Evolutionary conservation across 2,113 vertebrate species (phyloP), one percentile per base, ranked within the genome.

Genomic region (Steatornis caripensis): DNA sequence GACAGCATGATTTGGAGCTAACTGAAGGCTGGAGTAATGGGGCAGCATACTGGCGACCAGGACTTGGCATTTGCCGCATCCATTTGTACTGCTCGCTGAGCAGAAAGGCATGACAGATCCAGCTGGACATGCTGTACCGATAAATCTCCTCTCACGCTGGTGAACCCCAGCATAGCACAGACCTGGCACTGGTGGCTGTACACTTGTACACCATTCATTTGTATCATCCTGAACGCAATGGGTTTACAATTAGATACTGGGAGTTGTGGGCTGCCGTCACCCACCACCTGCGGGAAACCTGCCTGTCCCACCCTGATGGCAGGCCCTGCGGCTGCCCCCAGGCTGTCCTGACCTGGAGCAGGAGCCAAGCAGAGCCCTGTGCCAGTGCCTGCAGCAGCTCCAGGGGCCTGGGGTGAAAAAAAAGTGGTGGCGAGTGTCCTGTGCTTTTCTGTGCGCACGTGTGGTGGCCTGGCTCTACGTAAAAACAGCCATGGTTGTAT

Each of bases 381-480:
- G 82, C 69, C 64, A 48, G 51, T 0, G 3, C 45, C 65, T 34
- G 66, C 30, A 37, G 65, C 62, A 58, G 68, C 43, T 26, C 54
- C 15, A 3, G 5, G 46, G 17, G 19, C 70, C 17, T n/a, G 19
- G 8, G 21, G 29, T 32, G 16, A 71, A 4, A 37, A 15, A 10
- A n/a, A 49, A 21, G 48, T 13, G 24, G 18, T 18, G 62, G 9
- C 4, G 8, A 87, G 32, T 16, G 30, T 26, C 62, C 72, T 45
- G 26, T 17, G 41, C 53, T 34, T 32, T 19, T 39, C 27, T 51
- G n/a, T 0, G 0, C 41, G 43, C 24, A 2, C 0, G 1, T 41
- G 60, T 80, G 18, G 2, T 29, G 36, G 29, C 66, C 34, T 0
- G 0, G 10, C 36, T 49, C 22, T 11, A 14, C 20, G n/a, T n/a